These are phyloP conservation scores for Entomobrya multifasciata DNA, from an alignment of 2,888 invertebrate species.

Conservation along the genomic window DNA sequence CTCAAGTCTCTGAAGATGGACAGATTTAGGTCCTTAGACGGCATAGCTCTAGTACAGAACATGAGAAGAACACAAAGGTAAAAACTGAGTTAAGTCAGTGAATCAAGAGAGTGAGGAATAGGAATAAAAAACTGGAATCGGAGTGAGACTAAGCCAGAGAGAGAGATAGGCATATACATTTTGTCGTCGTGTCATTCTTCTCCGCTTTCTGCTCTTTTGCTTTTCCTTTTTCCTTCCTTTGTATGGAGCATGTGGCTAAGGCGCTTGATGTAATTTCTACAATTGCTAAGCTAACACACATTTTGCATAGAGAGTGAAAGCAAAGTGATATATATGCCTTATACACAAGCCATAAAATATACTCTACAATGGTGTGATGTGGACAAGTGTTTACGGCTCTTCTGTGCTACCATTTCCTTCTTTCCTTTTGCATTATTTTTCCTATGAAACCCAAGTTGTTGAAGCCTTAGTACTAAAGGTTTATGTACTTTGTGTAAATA, in stretches of 20 bases:
- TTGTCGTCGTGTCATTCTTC: conserved; percentile 58
- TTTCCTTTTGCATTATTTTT: conserved; percentile 7
- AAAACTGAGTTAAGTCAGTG: not conserved
- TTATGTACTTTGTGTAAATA: not conserved
- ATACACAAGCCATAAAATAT: not conserved
- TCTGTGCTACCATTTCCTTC: conserved; percentile 42
- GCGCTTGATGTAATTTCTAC: conserved; percentile 1
- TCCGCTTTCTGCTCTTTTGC: conserved; percentile 54
- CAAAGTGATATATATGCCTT: not conserved
- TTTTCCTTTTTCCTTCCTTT: conserved; percentile 35
- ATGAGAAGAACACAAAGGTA: not conserved
- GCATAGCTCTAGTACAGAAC: not conserved
- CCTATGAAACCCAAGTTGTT: no score
- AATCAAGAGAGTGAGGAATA: conserved; percentile 25
- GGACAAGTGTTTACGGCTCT: conserved; percentile 70
- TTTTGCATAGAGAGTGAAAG: conserved; percentile 15
- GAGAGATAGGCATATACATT: conserved; percentile 20
- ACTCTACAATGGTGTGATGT: conserved; percentile 55
- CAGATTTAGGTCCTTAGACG: conserved; percentile 59
- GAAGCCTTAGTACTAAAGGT: not conserved
- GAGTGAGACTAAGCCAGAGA: conserved; percentile 44
- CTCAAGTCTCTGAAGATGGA: conserved; percentile 47
- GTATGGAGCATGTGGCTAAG: not conserved
- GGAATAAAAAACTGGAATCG: not conserved
- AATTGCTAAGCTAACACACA: not conserved